Evolutionary conservation across 2,888 invertebrate genomes (phyloP).

Genomic region (Epinotia brunnichana): DNA sequence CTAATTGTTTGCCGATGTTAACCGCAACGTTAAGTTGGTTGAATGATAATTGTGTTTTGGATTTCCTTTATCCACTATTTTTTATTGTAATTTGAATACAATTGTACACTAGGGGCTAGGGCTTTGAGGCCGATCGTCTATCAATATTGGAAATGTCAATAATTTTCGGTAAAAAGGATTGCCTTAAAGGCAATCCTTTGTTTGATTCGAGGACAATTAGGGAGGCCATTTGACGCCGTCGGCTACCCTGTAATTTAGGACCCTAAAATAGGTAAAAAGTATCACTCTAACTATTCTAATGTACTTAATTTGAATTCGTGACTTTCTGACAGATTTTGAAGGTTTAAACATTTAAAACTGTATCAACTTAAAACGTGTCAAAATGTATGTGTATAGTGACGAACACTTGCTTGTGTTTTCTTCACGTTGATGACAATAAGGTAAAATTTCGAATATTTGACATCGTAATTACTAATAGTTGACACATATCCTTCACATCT

Average conservation of each 20-base stretch:
- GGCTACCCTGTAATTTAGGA: background rate
- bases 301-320: no score
- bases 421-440: no score
- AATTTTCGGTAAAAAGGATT: background rate
- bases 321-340: no score
- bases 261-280: no score
- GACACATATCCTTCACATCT: no score
- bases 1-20: background rate
- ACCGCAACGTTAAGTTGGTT: conserved; percentile 10
- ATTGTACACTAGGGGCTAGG: conserved; percentile 11
- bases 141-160: conserved; percentile 22
- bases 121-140: conserved; percentile 12
- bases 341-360: no score
- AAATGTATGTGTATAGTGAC: no score
- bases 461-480: no score
- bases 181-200: conserved; percentile 9
- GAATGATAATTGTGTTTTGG: conserved; percentile 22
- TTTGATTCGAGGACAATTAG: background rate
- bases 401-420: no score
- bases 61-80: conserved; percentile 20
- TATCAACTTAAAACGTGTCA: no score
- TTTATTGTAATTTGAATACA: conserved; percentile 32
- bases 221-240: conserved; percentile 5
- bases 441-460: no score
- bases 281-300: no score